Conservation (phyloP, 2,113 vertebrate species). For the Formicarius rufipectus region DNA sequence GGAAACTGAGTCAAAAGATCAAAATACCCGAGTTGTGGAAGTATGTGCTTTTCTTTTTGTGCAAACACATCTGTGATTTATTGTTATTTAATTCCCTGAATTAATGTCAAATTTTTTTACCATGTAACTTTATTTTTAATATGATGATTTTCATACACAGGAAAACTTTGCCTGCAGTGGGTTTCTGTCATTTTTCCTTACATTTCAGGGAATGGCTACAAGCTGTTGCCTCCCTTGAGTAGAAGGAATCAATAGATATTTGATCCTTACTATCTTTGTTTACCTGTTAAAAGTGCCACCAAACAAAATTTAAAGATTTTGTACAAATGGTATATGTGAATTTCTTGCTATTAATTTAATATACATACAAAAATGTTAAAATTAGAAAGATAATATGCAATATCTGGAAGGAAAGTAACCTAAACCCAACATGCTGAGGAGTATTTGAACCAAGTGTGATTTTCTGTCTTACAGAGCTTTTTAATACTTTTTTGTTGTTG, state of each 20-base stretch:
- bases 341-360: not conserved
- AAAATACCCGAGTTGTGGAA: not conserved
- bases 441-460: not conserved
- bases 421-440: not conserved
- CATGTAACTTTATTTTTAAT: not conserved
- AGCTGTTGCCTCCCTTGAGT: not conserved
- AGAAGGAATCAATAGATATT: not conserved
- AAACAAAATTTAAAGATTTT: not conserved
- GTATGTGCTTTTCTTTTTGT: accelerated
- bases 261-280: not conserved
- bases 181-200: not conserved
- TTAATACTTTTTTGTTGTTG: not conserved
- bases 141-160: not conserved
- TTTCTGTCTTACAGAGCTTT: not conserved
- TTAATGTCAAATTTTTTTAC: not conserved
- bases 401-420: not conserved
- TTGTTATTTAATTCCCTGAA: not conserved
- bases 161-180: not conserved
- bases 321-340: not conserved
- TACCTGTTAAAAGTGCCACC: not conserved
- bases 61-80: not conserved
- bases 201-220: not conserved
- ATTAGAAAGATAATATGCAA: not conserved
- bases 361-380: not conserved
- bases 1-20: not conserved